These are phyloP conservation scores for Oscheius sp. DNA, from an alignment of 2,888 invertebrate genomes.

Conservation along the genomic window DNA sequence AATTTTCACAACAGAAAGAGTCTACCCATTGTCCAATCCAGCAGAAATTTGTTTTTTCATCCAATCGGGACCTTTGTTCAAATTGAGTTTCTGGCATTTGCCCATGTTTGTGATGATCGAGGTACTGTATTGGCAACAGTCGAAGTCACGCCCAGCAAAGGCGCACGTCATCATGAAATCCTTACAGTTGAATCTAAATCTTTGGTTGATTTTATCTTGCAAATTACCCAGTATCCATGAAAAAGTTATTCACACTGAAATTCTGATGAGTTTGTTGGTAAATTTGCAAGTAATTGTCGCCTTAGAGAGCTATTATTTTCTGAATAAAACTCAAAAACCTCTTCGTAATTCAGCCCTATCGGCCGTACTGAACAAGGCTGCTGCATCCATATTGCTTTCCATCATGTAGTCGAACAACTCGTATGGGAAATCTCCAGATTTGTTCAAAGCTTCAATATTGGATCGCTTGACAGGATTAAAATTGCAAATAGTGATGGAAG, in stretches of 20 bases:
- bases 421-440: conserved; percentile 54
- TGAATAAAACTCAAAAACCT: conserved; percentile 23
- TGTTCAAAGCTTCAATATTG: conserved; percentile 47
- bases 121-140: conserved; percentile 62
- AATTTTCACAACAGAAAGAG: not conserved
- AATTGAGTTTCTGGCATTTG: conserved; percentile 60
- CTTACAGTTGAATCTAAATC: conserved; percentile 51
- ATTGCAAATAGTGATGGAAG: conserved; percentile 64
- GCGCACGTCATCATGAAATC: conserved; percentile 62
- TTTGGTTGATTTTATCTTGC: conserved; percentile 10
- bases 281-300: conserved; percentile 32
- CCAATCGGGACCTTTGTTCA: conserved; percentile 48
- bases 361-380: conserved; percentile 44
- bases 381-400: conserved; percentile 51
- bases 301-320: conserved; percentile 47
- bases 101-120: conserved; percentile 65
- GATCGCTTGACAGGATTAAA: conserved; percentile 60
- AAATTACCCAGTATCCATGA: conserved; percentile 29
- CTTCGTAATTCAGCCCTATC: conserved; percentile 24
- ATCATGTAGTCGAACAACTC: conserved; percentile 58
- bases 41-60: conserved; percentile 59
- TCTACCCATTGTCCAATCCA: conserved; percentile 58
- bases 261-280: conserved; percentile 41
- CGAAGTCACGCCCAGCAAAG: conserved; percentile 57
- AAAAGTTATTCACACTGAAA: conserved; percentile 40